Evolutionary conservation across 2,113 vertebrate genomes (phyloP), one percentile per base, ranked within the genome.

Genomic region (Leuciscus idus): DNA sequence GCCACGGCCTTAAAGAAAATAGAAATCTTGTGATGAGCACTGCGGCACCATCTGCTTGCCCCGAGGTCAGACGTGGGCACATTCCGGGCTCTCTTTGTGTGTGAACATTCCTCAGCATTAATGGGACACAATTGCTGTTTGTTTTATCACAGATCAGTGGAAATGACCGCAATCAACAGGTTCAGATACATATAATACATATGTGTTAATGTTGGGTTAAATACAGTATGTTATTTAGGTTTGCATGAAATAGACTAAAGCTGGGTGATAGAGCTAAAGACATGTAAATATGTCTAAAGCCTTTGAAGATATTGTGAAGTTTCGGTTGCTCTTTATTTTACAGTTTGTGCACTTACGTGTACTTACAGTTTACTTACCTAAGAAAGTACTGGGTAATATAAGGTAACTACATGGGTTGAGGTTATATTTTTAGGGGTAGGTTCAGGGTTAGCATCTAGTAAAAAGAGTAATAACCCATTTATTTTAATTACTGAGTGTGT

Each of bases 61-160:
- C 76, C 6, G 21, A 57, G 66, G 66, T 88, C 78, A 59, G 87
- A 81, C 59, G 12, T 36, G 23, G 64, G 46, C 26, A 19, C 28
- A 15, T 70, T 84, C 70, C 21, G 28, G 74, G 19, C 48, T 17
- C 17, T 30, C 68, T 66, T 12, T 76, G 46, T 79, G 68, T 84
- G 62, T 84, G 83, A 87, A 70, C 84, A 86, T 61, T 57, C 82
- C 90, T 89, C 10, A 21, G 30, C 15, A 62, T 78, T 62, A 64
- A 33, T 75, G 57, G n/a, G 36, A 84, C 84, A 36, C 75, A 84
- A 57, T 28, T 46, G 30, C 70, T 88, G 78, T 76, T 92, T 90
- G 57, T 62, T 64, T 83, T 50, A 79, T 52, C 23, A 66, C 61
- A 33, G 59, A 26, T 74, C 52, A 73, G 64, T 33, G 77, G 30